These are phyloP conservation scores for Pasiphila rectangulata DNA, from an alignment of 2,888 invertebrate species.

Conservation along the genomic window DNA sequence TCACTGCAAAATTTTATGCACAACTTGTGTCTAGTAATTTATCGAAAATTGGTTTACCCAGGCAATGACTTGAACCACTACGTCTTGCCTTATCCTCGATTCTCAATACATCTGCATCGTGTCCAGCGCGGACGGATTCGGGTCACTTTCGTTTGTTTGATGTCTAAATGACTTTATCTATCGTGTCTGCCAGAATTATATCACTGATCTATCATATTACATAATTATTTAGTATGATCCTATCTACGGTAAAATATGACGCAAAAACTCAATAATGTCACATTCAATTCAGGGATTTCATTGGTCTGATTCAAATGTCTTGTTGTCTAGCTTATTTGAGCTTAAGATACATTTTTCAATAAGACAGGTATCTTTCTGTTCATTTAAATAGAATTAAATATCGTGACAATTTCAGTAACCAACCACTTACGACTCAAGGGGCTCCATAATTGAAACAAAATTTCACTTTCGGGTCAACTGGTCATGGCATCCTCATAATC, in stretches of 20 bases:
- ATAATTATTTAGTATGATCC: slow-evolving; percentile 27
- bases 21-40: background rate
- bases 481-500: slow-evolving; percentile 5
- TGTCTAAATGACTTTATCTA: slow-evolving; percentile 39
- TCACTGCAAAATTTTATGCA: too few species aligned
- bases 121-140: slow-evolving; percentile 32
- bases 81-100: slow-evolving; percentile 26
- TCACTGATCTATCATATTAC: slow-evolving; percentile 25
- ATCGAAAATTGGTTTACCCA: background rate
- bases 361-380: slow-evolving; percentile 2
- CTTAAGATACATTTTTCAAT: too few species aligned
- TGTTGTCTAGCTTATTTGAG: too few species aligned
- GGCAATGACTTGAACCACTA: slow-evolving; percentile 18
- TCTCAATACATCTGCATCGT: slow-evolving; percentile 36
- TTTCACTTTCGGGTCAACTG: background rate
- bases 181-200: slow-evolving; percentile 30
- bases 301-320: too few species aligned
- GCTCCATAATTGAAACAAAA: background rate
- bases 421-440: too few species aligned
- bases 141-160: slow-evolving; percentile 39
- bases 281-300: background rate
- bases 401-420: too few species aligned
- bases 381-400: too few species aligned
- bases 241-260: slow-evolving; percentile 19
- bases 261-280: background rate